phyloP scores from a whole-genome alignment of 2,113 vertebrate genomes.

The Delphinapterus leucas region DNA sequence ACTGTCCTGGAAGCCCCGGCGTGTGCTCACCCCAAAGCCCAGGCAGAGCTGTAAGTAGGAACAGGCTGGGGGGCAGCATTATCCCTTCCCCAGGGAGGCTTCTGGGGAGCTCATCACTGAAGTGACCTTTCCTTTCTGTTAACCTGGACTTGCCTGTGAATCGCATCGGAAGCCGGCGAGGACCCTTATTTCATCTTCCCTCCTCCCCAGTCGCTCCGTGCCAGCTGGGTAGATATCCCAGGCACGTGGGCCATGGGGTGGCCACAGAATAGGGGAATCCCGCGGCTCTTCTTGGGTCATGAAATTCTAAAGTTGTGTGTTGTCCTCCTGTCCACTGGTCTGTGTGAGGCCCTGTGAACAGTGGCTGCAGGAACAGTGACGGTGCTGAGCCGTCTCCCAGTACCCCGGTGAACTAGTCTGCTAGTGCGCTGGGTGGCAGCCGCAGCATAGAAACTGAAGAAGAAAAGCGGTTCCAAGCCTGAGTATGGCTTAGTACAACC shows the following conservation, averaged over 20 bases:
- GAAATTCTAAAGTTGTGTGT: background rate
- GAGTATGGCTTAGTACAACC: background rate
- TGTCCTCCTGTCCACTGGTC: background rate
- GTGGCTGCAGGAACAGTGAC: background rate
- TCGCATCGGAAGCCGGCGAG: background rate
- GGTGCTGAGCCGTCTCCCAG: background rate
- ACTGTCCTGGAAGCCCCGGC: background rate
- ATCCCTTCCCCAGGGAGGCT: background rate
- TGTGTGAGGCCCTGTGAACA: background rate
- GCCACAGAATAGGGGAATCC: background rate
- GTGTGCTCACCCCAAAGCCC: background rate
- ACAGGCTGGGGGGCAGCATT: no score
- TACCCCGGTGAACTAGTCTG: background rate
- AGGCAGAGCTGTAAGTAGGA: background rate
- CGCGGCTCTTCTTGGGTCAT: background rate
- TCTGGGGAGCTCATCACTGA: background rate
- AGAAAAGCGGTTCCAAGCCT: background rate
- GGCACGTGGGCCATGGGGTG: background rate
- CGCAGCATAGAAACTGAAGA: background rate
- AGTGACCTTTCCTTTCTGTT: background rate
- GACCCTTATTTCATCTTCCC: background rate
- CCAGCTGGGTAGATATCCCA: background rate
- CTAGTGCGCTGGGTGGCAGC: background rate
- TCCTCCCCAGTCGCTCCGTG: background rate
- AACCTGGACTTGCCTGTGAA: background rate